Percentiles rank a stretch among this genome's conserved stretches.
These are phyloP conservation scores for Neoascia interrupta DNA, from an alignment of 2,888 invertebrate species.

Conservation along the genomic window DNA sequence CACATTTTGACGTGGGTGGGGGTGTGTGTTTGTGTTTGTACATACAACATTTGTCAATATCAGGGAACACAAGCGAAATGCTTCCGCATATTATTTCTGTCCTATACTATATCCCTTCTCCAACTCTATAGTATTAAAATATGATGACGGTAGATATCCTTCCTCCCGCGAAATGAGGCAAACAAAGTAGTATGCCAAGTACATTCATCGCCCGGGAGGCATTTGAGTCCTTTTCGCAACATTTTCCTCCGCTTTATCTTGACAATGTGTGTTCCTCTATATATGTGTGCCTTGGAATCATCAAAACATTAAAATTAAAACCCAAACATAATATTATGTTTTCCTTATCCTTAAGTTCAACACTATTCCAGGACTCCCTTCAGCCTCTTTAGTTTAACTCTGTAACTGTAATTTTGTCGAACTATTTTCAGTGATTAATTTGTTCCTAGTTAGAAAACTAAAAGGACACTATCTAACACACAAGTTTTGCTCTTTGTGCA, in stretches of 20 bases:
- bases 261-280: not conserved
- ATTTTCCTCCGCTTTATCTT: not conserved
- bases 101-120: not conserved
- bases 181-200: slow-evolving; percentile 45
- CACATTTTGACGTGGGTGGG: slow-evolving; percentile 4
- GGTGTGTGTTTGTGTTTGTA: not conserved
- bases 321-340: slow-evolving; percentile 31
- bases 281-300: slow-evolving; percentile 11
- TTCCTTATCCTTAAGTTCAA: slow-evolving; percentile 41
- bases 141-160: not conserved
- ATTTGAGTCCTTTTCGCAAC: slow-evolving; percentile 44
- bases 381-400: too few species aligned
- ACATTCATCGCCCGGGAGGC: slow-evolving; percentile 52
- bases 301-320: too few species aligned
- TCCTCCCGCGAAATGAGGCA: slow-evolving; percentile 20
- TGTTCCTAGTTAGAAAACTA: slow-evolving; percentile 30
- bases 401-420: slow-evolving; percentile 16
- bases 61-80: slow-evolving; percentile 21
- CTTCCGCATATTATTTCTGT: slow-evolving; percentile 28
- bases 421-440: slow-evolving; percentile 26
- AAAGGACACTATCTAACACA: slow-evolving; percentile 33
- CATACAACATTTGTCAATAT: slow-evolving; percentile 47
- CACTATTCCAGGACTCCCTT: slow-evolving; percentile 1
- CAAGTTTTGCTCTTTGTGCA: too few species aligned
- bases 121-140: not conserved